These are phyloP conservation scores for Ifrita kowaldi DNA, from an alignment of 2,113 vertebrate genomes.

Conservation along the genomic window DNA sequence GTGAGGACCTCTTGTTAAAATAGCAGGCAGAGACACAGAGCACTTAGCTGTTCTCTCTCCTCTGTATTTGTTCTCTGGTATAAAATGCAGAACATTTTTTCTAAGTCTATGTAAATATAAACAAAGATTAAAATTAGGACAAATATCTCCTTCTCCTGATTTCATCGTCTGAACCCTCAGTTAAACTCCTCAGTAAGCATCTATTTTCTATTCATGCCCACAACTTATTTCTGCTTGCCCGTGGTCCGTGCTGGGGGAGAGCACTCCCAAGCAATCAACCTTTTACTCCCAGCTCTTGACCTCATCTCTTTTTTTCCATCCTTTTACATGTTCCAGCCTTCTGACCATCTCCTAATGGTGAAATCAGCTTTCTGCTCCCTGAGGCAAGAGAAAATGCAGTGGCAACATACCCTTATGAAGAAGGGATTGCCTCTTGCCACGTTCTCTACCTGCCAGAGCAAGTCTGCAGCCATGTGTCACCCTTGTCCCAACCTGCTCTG, in stretches of 20 bases:
- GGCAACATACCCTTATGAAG: not conserved
- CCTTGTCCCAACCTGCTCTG: fast-evolving
- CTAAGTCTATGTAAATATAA: not conserved
- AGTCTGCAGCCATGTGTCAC: not conserved
- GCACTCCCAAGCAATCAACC: not conserved
- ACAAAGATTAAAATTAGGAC: not conserved
- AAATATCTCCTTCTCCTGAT: not conserved
- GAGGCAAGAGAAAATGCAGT: not conserved
- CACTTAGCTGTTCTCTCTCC: not conserved
- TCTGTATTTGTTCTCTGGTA: not conserved
- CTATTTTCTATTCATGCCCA: not conserved
- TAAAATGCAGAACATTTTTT: not conserved
- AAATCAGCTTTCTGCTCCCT: not conserved
- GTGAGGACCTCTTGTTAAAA: not conserved
- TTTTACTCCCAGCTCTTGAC: not conserved
- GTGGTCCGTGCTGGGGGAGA: not conserved
- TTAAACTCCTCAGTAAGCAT: not conserved
- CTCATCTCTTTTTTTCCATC: not conserved
- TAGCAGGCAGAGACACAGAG: not conserved
- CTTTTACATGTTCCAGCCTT: not conserved
- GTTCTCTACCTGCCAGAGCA: not conserved
- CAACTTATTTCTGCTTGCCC: not conserved
- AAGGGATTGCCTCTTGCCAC: not conserved
- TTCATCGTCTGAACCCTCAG: not conserved
- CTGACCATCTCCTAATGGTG: not conserved